Evolutionary conservation across 2,113 vertebrate species (phyloP).

Genomic region (Uropsilus gracilis): DNA sequence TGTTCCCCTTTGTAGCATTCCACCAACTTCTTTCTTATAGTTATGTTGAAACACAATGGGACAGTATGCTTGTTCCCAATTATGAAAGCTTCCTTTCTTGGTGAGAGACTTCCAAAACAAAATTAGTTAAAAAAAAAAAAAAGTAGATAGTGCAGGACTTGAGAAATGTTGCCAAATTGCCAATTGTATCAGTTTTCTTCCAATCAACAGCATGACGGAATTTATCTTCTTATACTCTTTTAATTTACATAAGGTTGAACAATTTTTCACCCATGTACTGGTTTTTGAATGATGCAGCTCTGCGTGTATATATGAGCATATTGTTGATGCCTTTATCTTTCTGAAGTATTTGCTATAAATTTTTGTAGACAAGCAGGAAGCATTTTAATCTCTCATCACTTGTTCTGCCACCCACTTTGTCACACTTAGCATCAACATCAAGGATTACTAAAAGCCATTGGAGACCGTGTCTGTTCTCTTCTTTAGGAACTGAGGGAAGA

Average conservation of each 20-base stretch:
- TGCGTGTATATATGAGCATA: background rate
- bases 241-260: background rate
- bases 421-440: background rate
- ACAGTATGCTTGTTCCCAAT: background rate
- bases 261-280: background rate
- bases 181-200: background rate
- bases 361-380: background rate
- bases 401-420: background rate
- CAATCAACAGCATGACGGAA: background rate
- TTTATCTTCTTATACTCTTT: background rate
- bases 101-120: background rate
- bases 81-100: background rate
- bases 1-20: background rate
- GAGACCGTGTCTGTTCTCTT: background rate
- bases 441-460: background rate
- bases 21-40: background rate
- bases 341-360: background rate
- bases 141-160: background rate
- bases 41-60: background rate
- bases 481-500: background rate
- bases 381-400: background rate
- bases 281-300: background rate
- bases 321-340: background rate
- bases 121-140: constrained; percentile 11
- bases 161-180: background rate